Evolutionary conservation across 1,140 invertebrate species (phyloP).

Genomic region (Platyscapa corneri): DNA sequence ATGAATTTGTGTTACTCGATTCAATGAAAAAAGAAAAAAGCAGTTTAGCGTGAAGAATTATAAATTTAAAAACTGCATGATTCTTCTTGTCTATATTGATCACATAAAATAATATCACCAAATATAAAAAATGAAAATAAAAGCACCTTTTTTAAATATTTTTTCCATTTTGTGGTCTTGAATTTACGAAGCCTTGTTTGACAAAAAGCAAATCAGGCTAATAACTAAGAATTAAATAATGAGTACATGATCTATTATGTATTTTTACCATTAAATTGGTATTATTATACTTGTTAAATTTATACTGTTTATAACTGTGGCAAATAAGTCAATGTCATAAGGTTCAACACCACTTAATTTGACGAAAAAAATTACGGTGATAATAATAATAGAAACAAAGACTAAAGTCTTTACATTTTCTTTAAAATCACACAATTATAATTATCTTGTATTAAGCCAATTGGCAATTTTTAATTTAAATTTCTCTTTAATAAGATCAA

Average conservation of each 20-base stretch:
- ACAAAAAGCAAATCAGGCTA: slow-evolving; percentile 28
- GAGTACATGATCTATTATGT: slow-evolving; percentile 20
- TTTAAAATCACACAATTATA: slow-evolving; percentile 40
- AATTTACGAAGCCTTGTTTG: slow-evolving; percentile 22
- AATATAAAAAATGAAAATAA: too few species aligned
- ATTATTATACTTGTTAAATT: slow-evolving; percentile 20
- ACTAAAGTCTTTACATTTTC: slow-evolving; percentile 29
- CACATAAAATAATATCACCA: too few species aligned
- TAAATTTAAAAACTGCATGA: slow-evolving; percentile 34
- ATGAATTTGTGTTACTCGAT: slow-evolving; percentile 1
- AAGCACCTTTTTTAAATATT: slow-evolving; percentile 41
- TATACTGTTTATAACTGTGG: slow-evolving; percentile 27
- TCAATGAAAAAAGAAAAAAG: slow-evolving; percentile 30
- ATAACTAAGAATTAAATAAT: slow-evolving; percentile 35
- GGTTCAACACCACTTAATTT: slow-evolving; percentile 32
- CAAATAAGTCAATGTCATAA: slow-evolving; percentile 29
- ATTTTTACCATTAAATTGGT: slow-evolving; percentile 29
- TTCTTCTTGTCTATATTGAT: background rate
- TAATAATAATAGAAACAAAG: slow-evolving; percentile 34
- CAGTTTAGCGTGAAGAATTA: slow-evolving; percentile 15
- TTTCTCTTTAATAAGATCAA: slow-evolving; percentile 58
- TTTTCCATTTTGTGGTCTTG: slow-evolving; percentile 28
- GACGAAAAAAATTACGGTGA: slow-evolving; percentile 1
- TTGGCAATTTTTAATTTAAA: slow-evolving; percentile 44
- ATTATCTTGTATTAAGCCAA: slow-evolving; percentile 42